Evolutionary conservation across 1,140 invertebrate species (phyloP).

Genomic region (Triops cancriformis): DNA sequence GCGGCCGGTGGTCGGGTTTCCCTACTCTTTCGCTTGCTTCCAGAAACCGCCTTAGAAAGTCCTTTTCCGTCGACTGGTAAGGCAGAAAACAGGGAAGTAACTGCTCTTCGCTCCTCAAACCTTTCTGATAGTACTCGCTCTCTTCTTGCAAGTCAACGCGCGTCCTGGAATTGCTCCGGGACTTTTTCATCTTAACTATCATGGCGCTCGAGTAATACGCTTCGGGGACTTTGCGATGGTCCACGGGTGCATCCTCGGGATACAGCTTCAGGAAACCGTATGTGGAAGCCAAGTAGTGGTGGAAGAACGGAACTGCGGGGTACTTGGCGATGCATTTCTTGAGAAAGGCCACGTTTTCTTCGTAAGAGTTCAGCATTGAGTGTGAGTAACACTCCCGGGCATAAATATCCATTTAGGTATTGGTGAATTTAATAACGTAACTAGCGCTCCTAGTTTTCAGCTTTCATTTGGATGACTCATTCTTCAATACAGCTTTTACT

Average conservation of each 20-base stretch:
- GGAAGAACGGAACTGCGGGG: neutral
- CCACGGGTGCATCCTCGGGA: neutral
- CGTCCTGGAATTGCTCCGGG: neutral
- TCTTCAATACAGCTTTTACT: too few relatives aligned
- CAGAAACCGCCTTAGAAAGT: neutral
- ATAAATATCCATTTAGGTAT: neutral
- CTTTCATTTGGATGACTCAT: too few relatives aligned
- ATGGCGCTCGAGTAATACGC: neutral
- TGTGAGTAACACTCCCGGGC: neutral
- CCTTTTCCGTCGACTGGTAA: neutral
- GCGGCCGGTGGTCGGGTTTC: too few relatives aligned
- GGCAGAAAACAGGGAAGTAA: neutral
- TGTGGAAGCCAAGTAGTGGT: neutral
- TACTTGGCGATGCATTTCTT: neutral
- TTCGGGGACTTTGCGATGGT: neutral
- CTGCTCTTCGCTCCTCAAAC: neutral
- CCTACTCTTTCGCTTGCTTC: neutral
- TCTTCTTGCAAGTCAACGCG: neutral
- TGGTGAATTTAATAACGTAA: too few relatives aligned
- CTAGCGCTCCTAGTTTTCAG: too few relatives aligned
- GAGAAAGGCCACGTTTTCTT: neutral
- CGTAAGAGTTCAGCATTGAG: neutral
- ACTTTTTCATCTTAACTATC: fast-evolving
- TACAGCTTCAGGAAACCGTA: neutral
- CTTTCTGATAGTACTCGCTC: neutral